Base-by-base conservation (phyloP, 2,888 invertebrate genomes). In the Limenitis arthemis region DNA sequence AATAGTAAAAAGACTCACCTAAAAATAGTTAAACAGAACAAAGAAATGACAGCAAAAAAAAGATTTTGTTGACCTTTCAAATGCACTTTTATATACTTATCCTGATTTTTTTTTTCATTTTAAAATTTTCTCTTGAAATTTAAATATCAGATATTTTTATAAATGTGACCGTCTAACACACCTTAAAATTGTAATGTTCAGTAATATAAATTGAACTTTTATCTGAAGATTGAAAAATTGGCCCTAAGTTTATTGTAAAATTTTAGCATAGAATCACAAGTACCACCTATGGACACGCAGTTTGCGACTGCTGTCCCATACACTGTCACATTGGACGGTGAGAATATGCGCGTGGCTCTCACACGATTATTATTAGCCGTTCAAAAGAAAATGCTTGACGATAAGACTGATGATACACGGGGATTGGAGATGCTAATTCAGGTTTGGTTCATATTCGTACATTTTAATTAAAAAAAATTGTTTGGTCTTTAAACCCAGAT, bases 381-480 rank as follows among this genome's bases (percentile, higher is more conserved):
- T 8, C 92, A 92, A 73, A 87, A 81, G 47, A 88, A 89, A 64
- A 84, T 96, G 75, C 75, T 94, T 49, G 70, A 65, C 6, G 86
- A 88, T 48, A 89, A 90, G 56, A 92, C 93, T 60, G 95, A 96
- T 65, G 94, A 96, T 67, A 95, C 94, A 0, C 91, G 92, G 64
- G 91, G 93, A 56, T 87, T 95, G 40, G 88, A 89, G 68, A 64
- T 76, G 86, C 75, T 81, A 56, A 77, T 83, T 75, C 82, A 88
- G 85, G 80, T 85, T 49, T 53, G 62, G 61, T 32, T 46, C 2
- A 20, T 20, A 20, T 20, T 28, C 5, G 8, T 34, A 32, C 9
- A 41, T n/a, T 30, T 3, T 30, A 41, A n/a, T 5, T 12, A 39
- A 20, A 28, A 39, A 9, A 30, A 8, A 20, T 40, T 40, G 20